Conservation (phyloP, 2,888 invertebrate species). For the Xestia rhomboidea region DNA sequence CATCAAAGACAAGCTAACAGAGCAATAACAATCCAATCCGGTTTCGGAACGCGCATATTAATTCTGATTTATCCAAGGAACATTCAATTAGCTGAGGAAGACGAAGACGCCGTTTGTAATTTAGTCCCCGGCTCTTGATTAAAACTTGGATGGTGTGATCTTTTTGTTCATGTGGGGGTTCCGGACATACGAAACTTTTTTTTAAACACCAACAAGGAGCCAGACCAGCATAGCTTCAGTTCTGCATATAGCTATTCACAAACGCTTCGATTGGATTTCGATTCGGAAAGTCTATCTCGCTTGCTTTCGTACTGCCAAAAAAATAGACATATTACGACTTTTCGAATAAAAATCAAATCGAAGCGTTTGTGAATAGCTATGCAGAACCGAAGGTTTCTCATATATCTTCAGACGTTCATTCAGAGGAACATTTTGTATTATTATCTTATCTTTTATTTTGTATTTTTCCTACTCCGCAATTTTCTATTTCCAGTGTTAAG, state of each 20-base stretch:
- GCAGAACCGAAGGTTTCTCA: not conserved
- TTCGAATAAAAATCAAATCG: no score
- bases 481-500: not conserved
- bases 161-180: slow-evolving; percentile 57
- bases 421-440: no score
- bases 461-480: not conserved
- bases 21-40: slow-evolving; percentile 79
- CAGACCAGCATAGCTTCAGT: no score
- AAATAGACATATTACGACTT: no score
- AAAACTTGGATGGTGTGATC: slow-evolving; percentile 42
- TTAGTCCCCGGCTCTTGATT: slow-evolving; percentile 67
- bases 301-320: no score
- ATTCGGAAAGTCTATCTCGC: no score
- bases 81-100: slow-evolving; percentile 85
- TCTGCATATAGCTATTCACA: no score
- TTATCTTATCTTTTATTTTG: not conserved
- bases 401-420: no score
- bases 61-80: slow-evolving; percentile 79
- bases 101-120: slow-evolving; percentile 78
- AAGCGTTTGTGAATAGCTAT: no score
- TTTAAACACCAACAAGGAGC: not conserved
- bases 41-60: slow-evolving; percentile 78
- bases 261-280: no score
- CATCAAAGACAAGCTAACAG: slow-evolving; percentile 77
- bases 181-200: slow-evolving; percentile 4